Conservation (phyloP, 2,113 vertebrate species). For the Toxotes jaculatrix region DNA sequence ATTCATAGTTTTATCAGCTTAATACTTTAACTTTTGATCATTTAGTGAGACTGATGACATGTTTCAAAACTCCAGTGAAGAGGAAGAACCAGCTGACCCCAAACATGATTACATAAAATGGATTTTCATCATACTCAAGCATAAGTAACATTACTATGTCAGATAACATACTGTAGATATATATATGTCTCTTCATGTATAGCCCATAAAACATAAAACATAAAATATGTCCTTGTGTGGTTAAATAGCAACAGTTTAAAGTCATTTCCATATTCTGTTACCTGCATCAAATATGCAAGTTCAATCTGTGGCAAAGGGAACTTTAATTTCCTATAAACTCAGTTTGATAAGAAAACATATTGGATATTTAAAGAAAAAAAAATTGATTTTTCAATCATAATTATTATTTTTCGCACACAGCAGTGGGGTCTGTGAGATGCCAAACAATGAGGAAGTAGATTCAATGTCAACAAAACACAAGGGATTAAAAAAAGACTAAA, state of each 20-base stretch:
- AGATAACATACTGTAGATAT: background rate
- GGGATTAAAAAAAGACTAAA: background rate
- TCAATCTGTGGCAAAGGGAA: background rate
- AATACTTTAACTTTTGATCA: background rate
- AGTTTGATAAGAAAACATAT: background rate
- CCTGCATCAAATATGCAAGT: background rate
- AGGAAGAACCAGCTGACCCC: too few species aligned
- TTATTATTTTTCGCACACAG: background rate
- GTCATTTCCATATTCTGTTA: background rate
- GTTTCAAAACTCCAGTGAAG: background rate
- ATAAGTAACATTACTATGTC: background rate
- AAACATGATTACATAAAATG: too few species aligned
- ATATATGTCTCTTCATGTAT: too few species aligned
- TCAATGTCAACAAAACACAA: background rate
- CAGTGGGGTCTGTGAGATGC: background rate
- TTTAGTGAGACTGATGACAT: too few species aligned
- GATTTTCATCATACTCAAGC: background rate
- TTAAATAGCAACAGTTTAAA: background rate
- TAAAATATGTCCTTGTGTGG: background rate
- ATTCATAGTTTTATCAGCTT: background rate
- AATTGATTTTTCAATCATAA: background rate
- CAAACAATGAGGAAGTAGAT: background rate
- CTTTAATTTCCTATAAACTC: background rate
- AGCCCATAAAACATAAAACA: background rate
- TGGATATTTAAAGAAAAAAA: background rate